Evolutionary conservation across 2,113 vertebrate species (phyloP), one percentile per base, ranked within the genome.

Genomic region (Meles meles): DNA sequence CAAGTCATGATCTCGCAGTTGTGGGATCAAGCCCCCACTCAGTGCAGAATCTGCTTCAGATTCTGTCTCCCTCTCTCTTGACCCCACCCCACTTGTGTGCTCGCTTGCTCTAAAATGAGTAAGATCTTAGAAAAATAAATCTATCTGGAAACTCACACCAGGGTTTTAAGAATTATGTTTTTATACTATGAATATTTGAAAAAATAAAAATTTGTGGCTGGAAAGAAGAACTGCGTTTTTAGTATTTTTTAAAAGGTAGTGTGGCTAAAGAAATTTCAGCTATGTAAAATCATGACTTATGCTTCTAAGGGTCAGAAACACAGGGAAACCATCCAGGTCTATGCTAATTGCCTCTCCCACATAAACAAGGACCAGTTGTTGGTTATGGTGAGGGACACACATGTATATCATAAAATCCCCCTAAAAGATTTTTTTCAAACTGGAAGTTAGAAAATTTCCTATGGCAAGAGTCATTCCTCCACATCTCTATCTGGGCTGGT

Each of bases 391-490:
- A 80, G 5, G 4, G 6, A 10, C 17, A 29, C 0, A 2, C 9
- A 0, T 4, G 1, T 4, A 7, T 21, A 27, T 69, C 37, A 61
- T 65, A 63, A 59, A 82, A 88, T 42, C 21, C 25, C n/a, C 21
- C 15, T 42, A 18, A 7, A 39, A 14, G 52, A 25, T 42, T 31
- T 80, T 89, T 63, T 37, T 55, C 37, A 97, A 82, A n/a, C 27
- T 76, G 63, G 20, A 96, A 88, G 61, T 96, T 69, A 92, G 80
- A 91, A 88, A 86, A 61, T 5, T 87, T 81, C 15, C n/a, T 90
- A 18, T 57, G 47, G 27, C n/a, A 44, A 86, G 20, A 29, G 5
- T 65, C 5, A 57, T 13, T n/a, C 65, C 29, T 57, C 42, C 29
- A 37, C 5, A n/a, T 47, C 39, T 80, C 81, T 76, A 37, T 39